A percentile compares a stretch with the other conserved stretches of the same genome.
phyloP scores from a whole-genome alignment of 1,140 invertebrate species.

The Cydia fagiglandana region DNA sequence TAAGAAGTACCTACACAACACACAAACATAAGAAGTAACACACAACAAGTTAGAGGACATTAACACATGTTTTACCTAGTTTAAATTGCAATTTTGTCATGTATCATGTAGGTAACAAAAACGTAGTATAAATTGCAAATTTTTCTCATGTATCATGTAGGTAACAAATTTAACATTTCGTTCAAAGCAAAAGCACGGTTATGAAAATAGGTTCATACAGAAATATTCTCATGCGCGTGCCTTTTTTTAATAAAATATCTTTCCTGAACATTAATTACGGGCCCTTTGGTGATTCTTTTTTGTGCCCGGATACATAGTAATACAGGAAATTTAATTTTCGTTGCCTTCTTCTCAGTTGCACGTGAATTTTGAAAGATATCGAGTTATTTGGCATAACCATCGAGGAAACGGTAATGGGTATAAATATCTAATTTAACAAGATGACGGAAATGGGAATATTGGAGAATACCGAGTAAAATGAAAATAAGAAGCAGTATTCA shows the following conservation, averaged over 20 bases:
- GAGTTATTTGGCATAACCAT: neutral
- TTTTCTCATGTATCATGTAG: too few species aligned
- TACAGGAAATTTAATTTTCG: neutral
- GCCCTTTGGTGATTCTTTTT: neutral
- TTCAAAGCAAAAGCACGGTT: too few species aligned
- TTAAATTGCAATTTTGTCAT: too few species aligned
- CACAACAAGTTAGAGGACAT: too few species aligned
- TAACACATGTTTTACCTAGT: too few species aligned
- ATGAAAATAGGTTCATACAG: too few species aligned
- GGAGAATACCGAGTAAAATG: neutral
- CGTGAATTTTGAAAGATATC: neutral
- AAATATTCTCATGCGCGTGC: neutral
- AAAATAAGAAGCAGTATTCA: neutral
- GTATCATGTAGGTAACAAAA: too few species aligned
- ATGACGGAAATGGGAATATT: neutral
- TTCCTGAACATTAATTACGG: slow-evolving; percentile 8
- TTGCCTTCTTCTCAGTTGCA: neutral
- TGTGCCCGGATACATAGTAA: neutral
- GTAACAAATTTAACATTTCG: too few species aligned
- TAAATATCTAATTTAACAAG: neutral
- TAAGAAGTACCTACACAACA: too few species aligned
- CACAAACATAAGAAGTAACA: too few species aligned
- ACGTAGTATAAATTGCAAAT: too few species aligned
- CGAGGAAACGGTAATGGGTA: neutral
- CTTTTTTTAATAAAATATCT: neutral